These are phyloP conservation scores for Actinernus sp. DNA, from an alignment of 92 coral and sea anemone genomes.

Conservation along the genomic window DNA sequence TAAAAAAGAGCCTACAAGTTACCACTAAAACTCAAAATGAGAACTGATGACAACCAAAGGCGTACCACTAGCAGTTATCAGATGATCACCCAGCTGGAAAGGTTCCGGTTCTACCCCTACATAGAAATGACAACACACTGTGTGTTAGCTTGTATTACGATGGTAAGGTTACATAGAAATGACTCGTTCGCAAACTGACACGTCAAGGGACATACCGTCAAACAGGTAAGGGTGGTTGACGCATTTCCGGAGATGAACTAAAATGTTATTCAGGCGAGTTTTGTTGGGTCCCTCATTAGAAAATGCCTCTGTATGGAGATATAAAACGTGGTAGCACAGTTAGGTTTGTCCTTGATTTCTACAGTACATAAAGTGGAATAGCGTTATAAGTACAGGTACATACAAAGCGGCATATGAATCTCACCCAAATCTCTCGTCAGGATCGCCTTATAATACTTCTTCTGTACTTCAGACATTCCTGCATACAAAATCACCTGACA, in stretches of 20 bases:
- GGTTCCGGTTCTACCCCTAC: slow-evolving; percentile 96
- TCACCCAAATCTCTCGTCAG: slow-evolving; percentile 84
- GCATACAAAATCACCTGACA: slow-evolving; percentile 81
- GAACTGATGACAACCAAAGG: too few species aligned
- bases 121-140: neutral
- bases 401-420: neutral
- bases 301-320: slow-evolving; percentile 59
- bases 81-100: slow-evolving; percentile 91
- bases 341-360: too few species aligned
- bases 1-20: too few species aligned
- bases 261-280: slow-evolving; percentile 71
- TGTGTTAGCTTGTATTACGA: too few species aligned
- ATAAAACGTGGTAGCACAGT: too few species aligned
- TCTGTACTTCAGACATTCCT: slow-evolving; percentile 89
- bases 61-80: slow-evolving; percentile 87
- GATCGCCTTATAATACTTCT: slow-evolving; percentile 92
- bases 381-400: too few species aligned
- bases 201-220: slow-evolving; percentile 59
- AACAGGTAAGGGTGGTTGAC: slow-evolving; percentile 91
- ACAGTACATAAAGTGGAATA: too few species aligned
- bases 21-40: too few species aligned
- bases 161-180: neutral
- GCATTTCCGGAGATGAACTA: slow-evolving; percentile 83
- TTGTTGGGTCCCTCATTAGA: slow-evolving; percentile 56
- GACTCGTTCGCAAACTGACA: neutral